Base-by-base conservation (phyloP, 2,888 invertebrate species). In the Pseudococcus viburni region DNA sequence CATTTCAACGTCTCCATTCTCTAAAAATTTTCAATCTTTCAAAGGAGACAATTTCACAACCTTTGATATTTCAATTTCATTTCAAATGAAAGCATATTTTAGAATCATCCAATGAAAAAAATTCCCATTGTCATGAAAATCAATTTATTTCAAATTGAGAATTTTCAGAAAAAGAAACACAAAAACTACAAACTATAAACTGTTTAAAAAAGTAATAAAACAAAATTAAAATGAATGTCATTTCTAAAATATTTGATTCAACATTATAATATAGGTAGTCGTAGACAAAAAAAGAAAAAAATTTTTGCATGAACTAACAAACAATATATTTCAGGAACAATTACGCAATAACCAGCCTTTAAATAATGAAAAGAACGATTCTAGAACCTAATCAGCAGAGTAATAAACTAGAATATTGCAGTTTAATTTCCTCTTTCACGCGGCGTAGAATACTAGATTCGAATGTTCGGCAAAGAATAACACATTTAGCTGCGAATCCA, bases 401-500 rank as follows among this genome's bases (percentile, higher is more conserved):
- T 83, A 80, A 59, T 59, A 64, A 33, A 46, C 19, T 83, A 11
- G 80, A 83, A 83, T 83, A 83, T 83, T 46, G 80, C 80, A 46
- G 26, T 26, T 46, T 9, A 19, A 83, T n/a, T 26, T 64, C 17
- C 8, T 9, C 84, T 55, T 80, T 89, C 85, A 90, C 90, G 92
- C 90, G 1, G 94, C 94, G 91, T 93, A 92, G 92, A 95, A 94
- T 77, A 94, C 93, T 84, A 95, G 93, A 91, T 94, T 94, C 85
- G 94, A 94, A 91, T 94, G 94, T 89, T 94, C 94, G 91, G 93
- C 93, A 0, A 94, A 93, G 91, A 95, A 95, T 89, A 95, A 91
- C 89, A 94, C 91, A 91, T 94, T 94, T 90, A 95, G 91, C 91
- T 95, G 94, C 0, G 95, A 95, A 91, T 95, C 95, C 90, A 95